Percentiles rank a stretch among this genome's conserved stretches.
These are phyloP conservation scores for Prinia subflava DNA, from an alignment of 2,113 vertebrate genomes.

Conservation along the genomic window DNA sequence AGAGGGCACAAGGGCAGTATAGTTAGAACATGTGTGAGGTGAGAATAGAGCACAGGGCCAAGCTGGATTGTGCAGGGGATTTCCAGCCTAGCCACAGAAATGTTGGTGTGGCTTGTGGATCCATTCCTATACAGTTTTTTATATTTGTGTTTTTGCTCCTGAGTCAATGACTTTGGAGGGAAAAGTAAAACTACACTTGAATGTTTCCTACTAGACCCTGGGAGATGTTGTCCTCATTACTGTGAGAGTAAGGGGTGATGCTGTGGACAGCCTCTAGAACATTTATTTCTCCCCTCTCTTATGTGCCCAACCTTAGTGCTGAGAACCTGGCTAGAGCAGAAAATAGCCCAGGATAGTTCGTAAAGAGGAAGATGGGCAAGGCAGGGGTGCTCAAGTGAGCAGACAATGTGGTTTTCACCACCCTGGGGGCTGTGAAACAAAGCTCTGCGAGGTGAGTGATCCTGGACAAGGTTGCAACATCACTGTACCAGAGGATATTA, in stretches of 20 bases:
- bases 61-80: neutral
- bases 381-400: neutral
- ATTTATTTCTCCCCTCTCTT: neutral
- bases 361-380: neutral
- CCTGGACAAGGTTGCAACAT: constrained; percentile 21
- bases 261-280: neutral
- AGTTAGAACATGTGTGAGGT: neutral
- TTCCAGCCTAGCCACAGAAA: neutral
- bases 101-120: neutral
- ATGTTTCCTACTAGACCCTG: neutral
- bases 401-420: neutral
- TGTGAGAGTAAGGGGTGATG: neutral
- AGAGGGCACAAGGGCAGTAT: accelerated
- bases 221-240: neutral
- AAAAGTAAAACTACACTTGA: neutral
- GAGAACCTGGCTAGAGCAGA: neutral
- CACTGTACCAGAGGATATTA: neutral
- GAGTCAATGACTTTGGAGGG: neutral
- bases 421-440: neutral
- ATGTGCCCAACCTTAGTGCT: neutral
- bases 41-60: neutral
- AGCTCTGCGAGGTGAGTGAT: neutral
- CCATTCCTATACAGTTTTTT: neutral
- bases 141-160: neutral
- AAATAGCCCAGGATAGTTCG: neutral